Evolutionary conservation across 2,797 vertebrate genomes (phyloP).

Genomic region (Neomorphus geoffroyi): DNA sequence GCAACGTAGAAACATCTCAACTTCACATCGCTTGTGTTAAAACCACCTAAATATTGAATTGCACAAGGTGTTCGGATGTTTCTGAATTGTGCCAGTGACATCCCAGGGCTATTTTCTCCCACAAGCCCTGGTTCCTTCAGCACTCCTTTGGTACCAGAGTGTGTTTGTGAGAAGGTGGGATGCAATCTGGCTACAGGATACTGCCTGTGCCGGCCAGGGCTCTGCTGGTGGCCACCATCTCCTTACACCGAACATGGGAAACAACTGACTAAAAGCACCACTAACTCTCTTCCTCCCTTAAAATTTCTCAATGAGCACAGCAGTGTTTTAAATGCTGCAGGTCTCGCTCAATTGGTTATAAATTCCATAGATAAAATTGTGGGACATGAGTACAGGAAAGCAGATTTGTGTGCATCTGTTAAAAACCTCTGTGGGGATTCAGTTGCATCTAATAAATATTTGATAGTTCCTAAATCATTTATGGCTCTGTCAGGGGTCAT

Average conservation of each 20-base stretch:
- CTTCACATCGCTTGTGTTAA: background rate
- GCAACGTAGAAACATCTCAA: background rate
- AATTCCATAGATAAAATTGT: constrained; percentile 34
- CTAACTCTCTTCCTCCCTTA: background rate
- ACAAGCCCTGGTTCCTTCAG: background rate
- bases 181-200: background rate
- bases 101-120: background rate
- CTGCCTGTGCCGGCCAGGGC: background rate
- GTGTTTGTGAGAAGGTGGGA: background rate
- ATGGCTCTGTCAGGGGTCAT: constrained; percentile 85
- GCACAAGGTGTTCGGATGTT: background rate
- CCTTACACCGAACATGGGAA: background rate
- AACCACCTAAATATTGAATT: background rate
- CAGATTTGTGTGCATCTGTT: constrained; percentile 64
- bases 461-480: constrained; percentile 86
- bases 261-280: background rate
- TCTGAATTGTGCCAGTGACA: background rate
- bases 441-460: constrained; percentile 86
- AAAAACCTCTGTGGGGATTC: constrained; percentile 71
- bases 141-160: background rate
- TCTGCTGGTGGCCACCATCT: background rate
- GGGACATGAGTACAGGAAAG: constrained; percentile 27
- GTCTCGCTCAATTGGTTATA: background rate
- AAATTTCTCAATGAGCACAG: background rate
- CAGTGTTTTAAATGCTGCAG: background rate